A percentile compares a stretch with the other conserved stretches of the same genome.
phyloP scores from a whole-genome alignment of 1,140 invertebrate species.

The Andrena cerasifolii region DNA sequence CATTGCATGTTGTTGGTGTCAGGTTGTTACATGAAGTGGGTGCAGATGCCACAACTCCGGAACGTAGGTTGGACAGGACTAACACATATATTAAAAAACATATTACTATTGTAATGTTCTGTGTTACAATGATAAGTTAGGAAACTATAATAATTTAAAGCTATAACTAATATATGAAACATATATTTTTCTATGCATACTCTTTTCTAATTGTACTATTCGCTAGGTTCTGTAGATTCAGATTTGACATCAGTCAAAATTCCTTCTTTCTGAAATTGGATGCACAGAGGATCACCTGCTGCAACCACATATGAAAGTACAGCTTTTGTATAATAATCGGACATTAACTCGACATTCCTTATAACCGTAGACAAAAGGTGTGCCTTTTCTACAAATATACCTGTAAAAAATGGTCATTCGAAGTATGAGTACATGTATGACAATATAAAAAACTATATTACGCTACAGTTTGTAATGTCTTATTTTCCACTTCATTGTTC shows the following conservation, averaged over 20 bases:
- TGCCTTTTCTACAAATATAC: constrained; percentile 90
- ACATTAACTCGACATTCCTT: constrained; percentile 91
- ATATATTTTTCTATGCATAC: constrained; percentile 11
- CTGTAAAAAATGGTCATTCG: constrained; percentile 69
- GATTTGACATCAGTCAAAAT: constrained; percentile 56
- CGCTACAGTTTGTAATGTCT: too few relatives aligned
- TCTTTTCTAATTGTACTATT: constrained; percentile 24
- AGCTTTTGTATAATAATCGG: constrained; percentile 92
- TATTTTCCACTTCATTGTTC: too few relatives aligned
- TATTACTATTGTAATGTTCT: too few relatives aligned
- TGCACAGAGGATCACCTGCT: constrained; percentile 83
- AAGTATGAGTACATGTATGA: neutral
- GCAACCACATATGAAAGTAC: constrained; percentile 88
- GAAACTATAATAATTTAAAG: too few relatives aligned
- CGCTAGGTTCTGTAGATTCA: constrained; percentile 23
- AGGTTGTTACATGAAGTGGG: too few relatives aligned
- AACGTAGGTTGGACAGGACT: too few relatives aligned
- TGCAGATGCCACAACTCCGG: too few relatives aligned
- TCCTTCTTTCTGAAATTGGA: constrained; percentile 71
- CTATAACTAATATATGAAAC: constrained; percentile 3
- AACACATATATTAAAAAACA: too few relatives aligned
- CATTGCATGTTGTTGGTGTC: too few relatives aligned
- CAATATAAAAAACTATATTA: neutral
- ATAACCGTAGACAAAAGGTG: constrained; percentile 96
- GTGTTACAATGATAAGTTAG: too few relatives aligned